Evolutionary conservation across 2,113 vertebrate genomes (phyloP).

Genomic region (Scomber japonicus): DNA sequence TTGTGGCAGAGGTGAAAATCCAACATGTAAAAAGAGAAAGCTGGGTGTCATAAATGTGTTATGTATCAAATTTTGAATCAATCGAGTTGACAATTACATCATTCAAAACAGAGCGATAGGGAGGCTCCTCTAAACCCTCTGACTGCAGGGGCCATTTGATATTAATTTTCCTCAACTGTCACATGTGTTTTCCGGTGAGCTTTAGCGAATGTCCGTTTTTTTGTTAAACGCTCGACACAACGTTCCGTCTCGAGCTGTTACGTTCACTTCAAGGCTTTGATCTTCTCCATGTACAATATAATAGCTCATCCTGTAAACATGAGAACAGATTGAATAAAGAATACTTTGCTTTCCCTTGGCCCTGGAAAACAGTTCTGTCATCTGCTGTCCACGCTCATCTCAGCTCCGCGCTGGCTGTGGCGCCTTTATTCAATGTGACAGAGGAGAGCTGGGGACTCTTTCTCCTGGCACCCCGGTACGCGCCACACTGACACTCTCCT

Average conservation of each 20-base stretch:
- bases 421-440: slow-evolving; percentile 86
- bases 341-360: slow-evolving; percentile 80
- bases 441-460: slow-evolving; percentile 85
- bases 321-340: slow-evolving; percentile 84
- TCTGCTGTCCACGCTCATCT: slow-evolving; percentile 84
- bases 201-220: slow-evolving; percentile 37
- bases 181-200: slow-evolving; percentile 17
- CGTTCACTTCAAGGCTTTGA: slow-evolving; percentile 54
- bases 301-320: slow-evolving; percentile 82
- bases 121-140: slow-evolving; percentile 25
- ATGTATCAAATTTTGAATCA: slow-evolving; percentile 41
- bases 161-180: slow-evolving; percentile 51
- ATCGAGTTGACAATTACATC: slow-evolving; percentile 64
- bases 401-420: slow-evolving; percentile 60
- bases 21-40: slow-evolving; percentile 54
- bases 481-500: slow-evolving; percentile 81
- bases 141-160: slow-evolving; percentile 32
- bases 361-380: slow-evolving; percentile 83
- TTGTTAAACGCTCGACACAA: slow-evolving; percentile 35
- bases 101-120: slow-evolving; percentile 46
- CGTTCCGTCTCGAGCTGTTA: slow-evolving; percentile 36
- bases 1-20: slow-evolving; percentile 23
- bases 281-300: slow-evolving; percentile 69
- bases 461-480: slow-evolving; percentile 83
- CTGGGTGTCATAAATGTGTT: slow-evolving; percentile 39